Evolutionary conservation across 1,140 invertebrate genomes (phyloP).

Genomic region (Drosophila kepulauana): DNA sequence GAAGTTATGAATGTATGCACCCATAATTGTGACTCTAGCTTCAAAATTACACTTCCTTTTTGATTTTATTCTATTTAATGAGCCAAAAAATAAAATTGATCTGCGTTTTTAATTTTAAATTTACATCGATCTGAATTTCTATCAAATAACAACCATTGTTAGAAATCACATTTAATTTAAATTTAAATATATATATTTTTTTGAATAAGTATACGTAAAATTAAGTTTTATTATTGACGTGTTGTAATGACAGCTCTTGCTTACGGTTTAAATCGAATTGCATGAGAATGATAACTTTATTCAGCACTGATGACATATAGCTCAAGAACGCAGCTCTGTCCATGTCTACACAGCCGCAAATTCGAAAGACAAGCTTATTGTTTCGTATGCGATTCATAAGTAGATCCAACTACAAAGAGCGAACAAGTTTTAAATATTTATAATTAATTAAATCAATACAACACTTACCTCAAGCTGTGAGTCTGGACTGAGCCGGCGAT

Average conservation of each 20-base stretch:
- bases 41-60: no score
- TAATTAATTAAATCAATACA: neutral
- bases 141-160: no score
- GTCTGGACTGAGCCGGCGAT: neutral
- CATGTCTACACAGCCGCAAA: conserved; percentile 50
- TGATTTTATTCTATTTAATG: no score
- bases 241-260: neutral
- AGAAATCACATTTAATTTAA: no score
- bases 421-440: neutral
- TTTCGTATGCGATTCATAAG: conserved; percentile 37
- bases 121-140: no score
- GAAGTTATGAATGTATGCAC: no score
- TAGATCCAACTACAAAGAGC: conserved; percentile 44
- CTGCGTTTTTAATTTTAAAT: neutral
- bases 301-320: conserved; percentile 48
- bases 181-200: no score
- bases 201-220: no score
- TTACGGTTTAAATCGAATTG: conserved; percentile 60
- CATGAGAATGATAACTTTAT: conserved; percentile 64
- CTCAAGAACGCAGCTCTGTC: conserved; percentile 52
- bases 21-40: no score
- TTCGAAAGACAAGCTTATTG: conserved; percentile 49
- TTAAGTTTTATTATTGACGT: no score
- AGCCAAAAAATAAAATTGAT: no score
- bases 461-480: conserved; percentile 43